Evolutionary conservation across 2,888 invertebrate species (phyloP).

Genomic region (Leptopilina myrica): DNA sequence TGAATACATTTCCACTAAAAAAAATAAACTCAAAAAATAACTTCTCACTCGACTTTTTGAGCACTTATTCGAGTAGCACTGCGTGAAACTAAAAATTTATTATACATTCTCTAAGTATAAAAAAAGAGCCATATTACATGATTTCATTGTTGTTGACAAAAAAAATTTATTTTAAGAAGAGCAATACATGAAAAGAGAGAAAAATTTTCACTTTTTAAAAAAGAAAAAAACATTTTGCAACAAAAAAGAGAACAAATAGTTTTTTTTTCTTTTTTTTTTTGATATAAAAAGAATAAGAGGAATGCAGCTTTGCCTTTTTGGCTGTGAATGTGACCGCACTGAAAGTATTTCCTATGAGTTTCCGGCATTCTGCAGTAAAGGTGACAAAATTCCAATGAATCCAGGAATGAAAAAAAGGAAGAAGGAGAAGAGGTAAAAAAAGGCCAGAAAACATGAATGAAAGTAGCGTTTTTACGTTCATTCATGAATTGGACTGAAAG

Average conservation of each 20-base stretch:
- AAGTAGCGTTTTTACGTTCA: conserved; percentile 64
- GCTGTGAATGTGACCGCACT: conserved; percentile 40
- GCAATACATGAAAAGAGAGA: neutral
- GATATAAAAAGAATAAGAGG: conserved; percentile 8
- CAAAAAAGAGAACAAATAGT: neutral
- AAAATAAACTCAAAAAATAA: no score
- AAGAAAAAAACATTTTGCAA: neutral
- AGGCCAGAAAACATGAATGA: conserved; percentile 41
- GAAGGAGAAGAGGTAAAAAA: conserved; percentile 37
- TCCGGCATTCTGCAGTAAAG: conserved; percentile 44
- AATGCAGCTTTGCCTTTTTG: conserved; percentile 46
- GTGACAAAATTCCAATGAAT: conserved; percentile 43
- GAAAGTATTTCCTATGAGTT: conserved; percentile 39
- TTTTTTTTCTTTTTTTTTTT: no score
- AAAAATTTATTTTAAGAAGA: no score
- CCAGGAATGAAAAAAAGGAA: conserved; percentile 29
- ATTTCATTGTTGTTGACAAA: no score
- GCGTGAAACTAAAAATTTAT: no score
- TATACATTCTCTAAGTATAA: no score
- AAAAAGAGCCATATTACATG: no score
- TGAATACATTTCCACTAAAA: no score
- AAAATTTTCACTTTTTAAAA: neutral
- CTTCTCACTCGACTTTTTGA: no score
- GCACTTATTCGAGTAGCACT: no score
- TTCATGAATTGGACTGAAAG: conserved; percentile 65